Conservation (phyloP, 2,888 invertebrate genomes). For the Girardia tigrina region DNA sequence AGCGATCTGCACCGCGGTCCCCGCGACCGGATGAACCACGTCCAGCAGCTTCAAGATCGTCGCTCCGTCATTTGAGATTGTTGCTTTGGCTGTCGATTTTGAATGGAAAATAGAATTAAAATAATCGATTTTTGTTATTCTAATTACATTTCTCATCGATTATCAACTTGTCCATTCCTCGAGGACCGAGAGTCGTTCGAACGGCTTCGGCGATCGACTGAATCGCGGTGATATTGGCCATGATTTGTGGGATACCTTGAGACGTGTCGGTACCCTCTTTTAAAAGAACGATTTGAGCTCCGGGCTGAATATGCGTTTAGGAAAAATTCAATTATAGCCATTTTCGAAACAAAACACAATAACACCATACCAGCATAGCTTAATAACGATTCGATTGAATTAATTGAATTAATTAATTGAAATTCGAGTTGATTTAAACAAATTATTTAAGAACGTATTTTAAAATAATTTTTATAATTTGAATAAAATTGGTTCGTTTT, state of each 20-base stretch:
- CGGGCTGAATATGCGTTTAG: background rate
- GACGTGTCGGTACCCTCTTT: conserved; percentile 82
- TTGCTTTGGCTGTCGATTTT: conserved; percentile 61
- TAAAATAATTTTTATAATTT: no score
- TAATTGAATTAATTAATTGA: no score
- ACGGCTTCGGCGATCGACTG: conserved; percentile 82
- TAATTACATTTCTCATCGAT: conserved; percentile 64
- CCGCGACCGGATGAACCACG: conserved; percentile 92
- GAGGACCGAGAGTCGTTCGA: conserved; percentile 86
- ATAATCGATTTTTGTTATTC: background rate
- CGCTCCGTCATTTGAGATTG: conserved; percentile 97
- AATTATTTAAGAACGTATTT: no score
- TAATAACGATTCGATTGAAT: no score
- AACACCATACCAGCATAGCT: no score
- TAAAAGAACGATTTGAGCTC: conserved; percentile 64
- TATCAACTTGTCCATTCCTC: conserved; percentile 97
- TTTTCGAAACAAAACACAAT: no score
- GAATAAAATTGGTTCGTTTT: no score
- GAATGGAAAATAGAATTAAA: no score
- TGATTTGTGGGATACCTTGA: conserved; percentile 84
- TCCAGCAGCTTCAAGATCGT: conserved; percentile 95
- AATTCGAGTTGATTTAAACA: no score
- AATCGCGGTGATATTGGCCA: conserved; percentile 93
- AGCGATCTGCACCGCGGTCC: conserved; percentile 91
- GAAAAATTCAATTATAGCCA: no score